Base-by-base conservation (phyloP, 2,113 vertebrate genomes). In the Fregetta grallaria region DNA sequence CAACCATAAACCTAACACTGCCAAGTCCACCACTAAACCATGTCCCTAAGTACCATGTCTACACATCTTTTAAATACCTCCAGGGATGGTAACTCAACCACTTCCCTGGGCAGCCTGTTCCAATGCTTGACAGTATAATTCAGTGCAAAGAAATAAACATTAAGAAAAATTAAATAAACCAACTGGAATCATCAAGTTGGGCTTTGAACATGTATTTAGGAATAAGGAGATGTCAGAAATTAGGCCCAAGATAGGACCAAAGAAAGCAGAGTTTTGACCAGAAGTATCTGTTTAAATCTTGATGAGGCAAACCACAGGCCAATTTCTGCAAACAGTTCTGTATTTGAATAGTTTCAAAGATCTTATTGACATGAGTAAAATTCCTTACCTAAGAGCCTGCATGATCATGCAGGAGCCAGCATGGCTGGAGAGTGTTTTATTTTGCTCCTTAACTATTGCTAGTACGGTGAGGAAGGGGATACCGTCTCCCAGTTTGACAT, bases 11-110 rank as follows among this genome's bases (percentile, higher is more conserved):
- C 8, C 13, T 6, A 17, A 5, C 38, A 40, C 25, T 47, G 38
- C 20, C 34, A 61, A 66, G 38, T 17, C 20, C 29, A 45, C 32
- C 27, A 29, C 38, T 61, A 47, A 66, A 16, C 44, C 27, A n/a
- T n/a, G 47, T 56, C 30, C 11, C n/a, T 18, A 29, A 45, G 19
- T 1, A 1, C 26, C 59, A 59, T 1, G 0, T 20, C 44, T 29
- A 47, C 55, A 13, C 0, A 1, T 29, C n/a, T 53, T 75, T 42
- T 36, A 67, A 70, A 38, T 63, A 18, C 36, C 19, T 50, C 10
- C 36, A 58, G 23, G 49, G 36, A 10, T 9, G 19, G 23, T 8
- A 13, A 44, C 18, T 50, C 49, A 4, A 18, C 30, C 7, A 17
- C 42, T 56, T 47, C 26, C 62, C 22, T 30, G 25, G 34, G 61